Evolutionary conservation across 2,888 invertebrate genomes (phyloP).

Genomic region (Drosophila prolongata): DNA sequence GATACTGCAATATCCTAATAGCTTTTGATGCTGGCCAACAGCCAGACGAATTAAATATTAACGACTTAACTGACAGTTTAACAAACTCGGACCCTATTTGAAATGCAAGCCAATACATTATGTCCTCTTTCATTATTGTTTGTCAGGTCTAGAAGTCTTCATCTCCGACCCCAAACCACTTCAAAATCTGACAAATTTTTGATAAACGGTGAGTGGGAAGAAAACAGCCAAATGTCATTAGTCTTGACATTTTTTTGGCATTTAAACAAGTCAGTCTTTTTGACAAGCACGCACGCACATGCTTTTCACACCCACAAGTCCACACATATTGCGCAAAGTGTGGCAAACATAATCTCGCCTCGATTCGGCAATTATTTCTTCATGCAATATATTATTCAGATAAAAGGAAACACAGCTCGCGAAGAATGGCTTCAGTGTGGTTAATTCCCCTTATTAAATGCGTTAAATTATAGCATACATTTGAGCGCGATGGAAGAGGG

Average conservation of each 20-base stretch:
- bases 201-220: background rate
- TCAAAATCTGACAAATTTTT: slow-evolving; percentile 13
- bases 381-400: slow-evolving; percentile 39
- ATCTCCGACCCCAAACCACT: slow-evolving; percentile 2
- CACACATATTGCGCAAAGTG: slow-evolving; percentile 18
- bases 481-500: slow-evolving; percentile 9
- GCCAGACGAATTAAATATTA: slow-evolving; percentile 17
- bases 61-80: slow-evolving; percentile 15
- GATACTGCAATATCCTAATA: slow-evolving; percentile 4
- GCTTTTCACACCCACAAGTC: background rate
- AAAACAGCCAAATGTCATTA: slow-evolving; percentile 52
- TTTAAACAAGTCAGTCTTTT: slow-evolving; percentile 41
- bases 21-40: background rate
- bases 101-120: slow-evolving; percentile 25
- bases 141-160: background rate
- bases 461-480: slow-evolving; percentile 46
- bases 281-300: slow-evolving; percentile 37
- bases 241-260: slow-evolving; percentile 31
- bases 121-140: slow-evolving; percentile 24
- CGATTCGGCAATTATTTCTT: slow-evolving; percentile 27
- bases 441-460: slow-evolving; percentile 49
- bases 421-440: background rate
- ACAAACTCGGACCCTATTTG: slow-evolving; percentile 6
- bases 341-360: slow-evolving; percentile 33
- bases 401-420: slow-evolving; percentile 43